Conservation (phyloP, 2,888 invertebrate species). For the Oxycera nigricornis region DNA sequence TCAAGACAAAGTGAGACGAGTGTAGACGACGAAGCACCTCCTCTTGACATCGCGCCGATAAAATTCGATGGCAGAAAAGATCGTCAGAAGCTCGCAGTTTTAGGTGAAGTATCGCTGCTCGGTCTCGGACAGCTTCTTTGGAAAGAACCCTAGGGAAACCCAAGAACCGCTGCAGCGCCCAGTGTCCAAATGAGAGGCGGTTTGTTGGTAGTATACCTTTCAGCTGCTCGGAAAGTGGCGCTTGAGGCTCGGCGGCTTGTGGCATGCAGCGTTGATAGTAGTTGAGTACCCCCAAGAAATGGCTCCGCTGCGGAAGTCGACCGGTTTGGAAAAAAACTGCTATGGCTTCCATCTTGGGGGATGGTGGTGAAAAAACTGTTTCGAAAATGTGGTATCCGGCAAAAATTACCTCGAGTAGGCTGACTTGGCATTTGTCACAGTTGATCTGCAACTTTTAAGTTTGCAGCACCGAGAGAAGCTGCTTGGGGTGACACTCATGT, state of each 20-base stretch:
- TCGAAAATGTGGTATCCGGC: not conserved
- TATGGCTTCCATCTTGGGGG: no score
- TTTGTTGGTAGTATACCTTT: not conserved
- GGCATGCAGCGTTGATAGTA: not conserved
- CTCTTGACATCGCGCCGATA: not conserved
- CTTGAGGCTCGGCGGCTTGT: not conserved
- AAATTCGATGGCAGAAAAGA: not conserved
- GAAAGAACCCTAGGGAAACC: not conserved
- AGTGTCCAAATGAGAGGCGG: not conserved
- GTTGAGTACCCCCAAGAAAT: not conserved
- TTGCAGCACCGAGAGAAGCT: not conserved
- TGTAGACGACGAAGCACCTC: not conserved
- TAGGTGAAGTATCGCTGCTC: no score
- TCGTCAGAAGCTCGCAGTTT: no score
- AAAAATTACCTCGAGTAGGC: not conserved
- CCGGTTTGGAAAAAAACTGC: no score
- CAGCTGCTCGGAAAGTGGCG: not conserved
- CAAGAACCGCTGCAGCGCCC: not conserved
- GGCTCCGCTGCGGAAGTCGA: not conserved
- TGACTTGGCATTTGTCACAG: not conserved
- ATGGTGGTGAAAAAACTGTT: no score
- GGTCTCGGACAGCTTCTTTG: not conserved
- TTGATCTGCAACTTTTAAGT: not conserved
- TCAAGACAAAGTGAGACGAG: not conserved
- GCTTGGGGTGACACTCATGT: not conserved